Percentiles rank a stretch among this genome's conserved stretches.
These are phyloP conservation scores for Xanthia togata DNA, from an alignment of 2,888 invertebrate genomes.

Conservation along the genomic window DNA sequence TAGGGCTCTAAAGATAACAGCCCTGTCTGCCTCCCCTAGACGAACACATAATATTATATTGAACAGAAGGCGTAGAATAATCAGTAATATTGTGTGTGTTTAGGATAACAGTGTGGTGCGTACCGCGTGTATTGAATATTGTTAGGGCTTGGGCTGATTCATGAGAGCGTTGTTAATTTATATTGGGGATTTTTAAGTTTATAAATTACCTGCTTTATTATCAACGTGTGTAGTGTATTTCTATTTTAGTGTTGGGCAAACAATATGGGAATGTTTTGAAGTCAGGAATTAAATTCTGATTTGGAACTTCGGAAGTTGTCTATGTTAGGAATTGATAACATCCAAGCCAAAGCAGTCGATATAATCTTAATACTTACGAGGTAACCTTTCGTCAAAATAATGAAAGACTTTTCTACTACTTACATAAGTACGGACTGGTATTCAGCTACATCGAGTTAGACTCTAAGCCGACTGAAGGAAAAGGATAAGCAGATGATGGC, in stretches of 20 bases:
- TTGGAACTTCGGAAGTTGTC: too few relatives aligned
- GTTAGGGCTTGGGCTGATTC: not conserved
- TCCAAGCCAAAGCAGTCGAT: too few relatives aligned
- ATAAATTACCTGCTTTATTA: not conserved
- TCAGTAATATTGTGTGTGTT: constrained; percentile 28
- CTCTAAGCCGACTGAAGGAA: too few relatives aligned
- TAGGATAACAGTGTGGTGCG: constrained; percentile 14
- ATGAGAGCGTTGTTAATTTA: constrained; percentile 17
- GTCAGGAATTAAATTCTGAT: not conserved
- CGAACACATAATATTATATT: not conserved
- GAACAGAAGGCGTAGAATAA: not conserved
- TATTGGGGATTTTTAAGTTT: constrained; percentile 17
- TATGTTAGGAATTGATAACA: not conserved
- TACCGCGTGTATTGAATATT: constrained; percentile 4
- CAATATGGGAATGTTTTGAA: not conserved
- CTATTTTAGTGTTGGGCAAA: too few relatives aligned
- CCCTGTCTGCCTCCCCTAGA: not conserved
- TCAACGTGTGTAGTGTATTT: not conserved
- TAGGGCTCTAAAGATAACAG: not conserved
- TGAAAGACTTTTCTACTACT: not conserved
- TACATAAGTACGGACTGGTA: too few relatives aligned
- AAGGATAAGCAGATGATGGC: too few relatives aligned
- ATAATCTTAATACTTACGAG: not conserved
- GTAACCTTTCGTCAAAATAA: not conserved
- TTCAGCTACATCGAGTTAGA: not conserved